These are phyloP conservation scores for Aplochiton taeniatus DNA, from an alignment of 2,797 vertebrate species.

Conservation along the genomic window DNA sequence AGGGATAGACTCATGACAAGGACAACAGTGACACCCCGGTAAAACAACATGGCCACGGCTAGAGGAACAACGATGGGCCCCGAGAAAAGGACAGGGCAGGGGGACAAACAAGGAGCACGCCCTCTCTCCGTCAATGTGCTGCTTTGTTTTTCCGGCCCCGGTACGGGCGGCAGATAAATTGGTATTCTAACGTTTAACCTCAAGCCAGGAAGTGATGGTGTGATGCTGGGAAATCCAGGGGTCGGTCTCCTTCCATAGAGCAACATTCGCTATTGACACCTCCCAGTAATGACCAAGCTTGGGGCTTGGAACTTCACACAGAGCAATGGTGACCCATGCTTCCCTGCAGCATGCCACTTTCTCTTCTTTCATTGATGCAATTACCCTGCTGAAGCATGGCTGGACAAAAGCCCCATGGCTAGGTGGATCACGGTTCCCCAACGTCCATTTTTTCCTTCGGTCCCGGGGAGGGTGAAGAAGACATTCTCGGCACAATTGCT, in stretches of 20 bases:
- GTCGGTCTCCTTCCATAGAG: slow-evolving; percentile 52
- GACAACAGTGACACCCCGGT: slow-evolving; percentile 35
- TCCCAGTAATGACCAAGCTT: slow-evolving; percentile 62
- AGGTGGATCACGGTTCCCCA: slow-evolving; percentile 23
- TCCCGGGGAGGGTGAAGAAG: slow-evolving; percentile 26
- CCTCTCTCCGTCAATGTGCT: background rate
- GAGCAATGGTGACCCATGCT: slow-evolving; percentile 66
- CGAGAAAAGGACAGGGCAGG: slow-evolving; percentile 19
- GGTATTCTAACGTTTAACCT: slow-evolving; percentile 49
- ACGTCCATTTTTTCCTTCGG: slow-evolving; percentile 8
- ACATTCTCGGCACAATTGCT: slow-evolving; percentile 9
- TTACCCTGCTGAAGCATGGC: slow-evolving; percentile 59
- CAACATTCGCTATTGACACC: slow-evolving; percentile 59
- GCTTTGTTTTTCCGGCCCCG: background rate
- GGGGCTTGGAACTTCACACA: slow-evolving; percentile 55
- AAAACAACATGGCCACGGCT: slow-evolving; percentile 10
- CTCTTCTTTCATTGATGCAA: slow-evolving; percentile 61
- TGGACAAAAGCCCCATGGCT: slow-evolving; percentile 17
- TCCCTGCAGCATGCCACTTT: slow-evolving; percentile 51
- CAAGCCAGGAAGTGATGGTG: slow-evolving; percentile 59
- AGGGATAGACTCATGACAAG: slow-evolving; percentile 31
- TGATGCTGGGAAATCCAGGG: slow-evolving; percentile 50
- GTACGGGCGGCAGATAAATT: slow-evolving; percentile 55
- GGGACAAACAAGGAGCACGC: slow-evolving; percentile 5
- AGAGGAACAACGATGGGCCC: slow-evolving; percentile 28